phyloP scores from a whole-genome alignment of 1,140 invertebrate genomes.

The Drosophila parvula region DNA sequence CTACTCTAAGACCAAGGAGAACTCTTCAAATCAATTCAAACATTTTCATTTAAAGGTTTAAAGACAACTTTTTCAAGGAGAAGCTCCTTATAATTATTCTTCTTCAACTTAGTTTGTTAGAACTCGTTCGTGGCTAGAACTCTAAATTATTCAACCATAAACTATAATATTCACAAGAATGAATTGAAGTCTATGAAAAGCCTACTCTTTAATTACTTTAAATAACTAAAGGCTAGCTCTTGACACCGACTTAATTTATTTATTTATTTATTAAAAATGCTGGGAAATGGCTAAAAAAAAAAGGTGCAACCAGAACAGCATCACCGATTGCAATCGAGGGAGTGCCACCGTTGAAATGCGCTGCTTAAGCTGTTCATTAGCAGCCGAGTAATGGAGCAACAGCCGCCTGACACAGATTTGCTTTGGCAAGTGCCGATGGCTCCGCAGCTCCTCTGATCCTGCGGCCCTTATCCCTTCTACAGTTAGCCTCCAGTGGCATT shows the following conservation, averaged over 20 bases:
- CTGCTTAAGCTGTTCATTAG: conserved; percentile 67
- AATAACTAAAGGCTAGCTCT: background rate
- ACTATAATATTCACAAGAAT: no score
- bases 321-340: conserved; percentile 15
- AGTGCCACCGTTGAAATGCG: conserved; percentile 49
- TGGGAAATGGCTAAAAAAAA: background rate
- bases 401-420: conserved; percentile 56
- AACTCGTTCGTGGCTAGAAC: background rate
- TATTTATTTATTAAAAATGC: background rate
- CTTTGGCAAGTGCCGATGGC: conserved; percentile 44
- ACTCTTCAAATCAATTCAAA: background rate
- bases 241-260: background rate
- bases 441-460: background rate
- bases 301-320: conserved; percentile 1
- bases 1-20: no score
- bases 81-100: background rate
- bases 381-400: conserved; percentile 43
- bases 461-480: background rate
- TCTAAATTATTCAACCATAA: background rate
- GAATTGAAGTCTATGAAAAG: no score
- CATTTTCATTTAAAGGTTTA: no score
- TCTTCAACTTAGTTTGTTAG: background rate
- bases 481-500: conserved; percentile 1
- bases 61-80: no score
- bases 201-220: background rate